Evolutionary conservation across 2,888 invertebrate species (phyloP).

Genomic region (Melieria picta): DNA sequence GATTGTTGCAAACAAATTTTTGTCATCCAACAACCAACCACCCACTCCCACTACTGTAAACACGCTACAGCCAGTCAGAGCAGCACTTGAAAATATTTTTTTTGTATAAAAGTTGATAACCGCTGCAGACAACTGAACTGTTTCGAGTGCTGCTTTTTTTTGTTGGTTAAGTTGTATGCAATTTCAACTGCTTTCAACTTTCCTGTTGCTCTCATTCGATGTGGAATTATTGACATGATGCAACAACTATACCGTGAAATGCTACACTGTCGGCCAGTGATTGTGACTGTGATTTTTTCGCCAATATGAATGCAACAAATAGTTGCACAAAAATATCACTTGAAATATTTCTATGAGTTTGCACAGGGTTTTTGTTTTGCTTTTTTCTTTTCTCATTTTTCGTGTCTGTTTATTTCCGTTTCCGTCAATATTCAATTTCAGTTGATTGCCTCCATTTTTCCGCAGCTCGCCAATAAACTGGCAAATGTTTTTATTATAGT

Average conservation of each 20-base stretch:
- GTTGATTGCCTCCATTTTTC: conserved; percentile 55
- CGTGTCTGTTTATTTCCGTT: conserved; percentile 39
- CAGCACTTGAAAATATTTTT: no score
- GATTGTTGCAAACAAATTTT: no score
- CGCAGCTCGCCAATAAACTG: no score
- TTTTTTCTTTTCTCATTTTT: conserved; percentile 38
- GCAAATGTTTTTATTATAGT: no score
- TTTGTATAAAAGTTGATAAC: no score
- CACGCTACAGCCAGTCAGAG: no score
- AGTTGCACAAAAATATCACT: conserved; percentile 31
- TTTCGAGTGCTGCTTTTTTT: no score
- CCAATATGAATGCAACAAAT: conserved; percentile 18
- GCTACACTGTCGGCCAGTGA: no score
- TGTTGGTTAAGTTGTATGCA: no score
- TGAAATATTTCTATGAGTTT: conserved; percentile 24
- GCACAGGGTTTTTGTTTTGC: conserved; percentile 26
- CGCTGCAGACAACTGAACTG: no score
- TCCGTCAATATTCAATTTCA: conserved; percentile 60
- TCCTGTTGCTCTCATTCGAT: conserved; percentile 48
- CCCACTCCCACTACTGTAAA: no score
- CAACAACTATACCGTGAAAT: neutral
- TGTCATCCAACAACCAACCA: no score
- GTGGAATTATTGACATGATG: neutral
- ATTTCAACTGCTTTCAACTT: neutral
- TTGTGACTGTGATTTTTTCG: conserved; percentile 15